Percentiles rank a stretch among this genome's conserved stretches.
Conservation (phyloP, 2,888 invertebrate genomes). For the Lycophotia porphyrea region DNA sequence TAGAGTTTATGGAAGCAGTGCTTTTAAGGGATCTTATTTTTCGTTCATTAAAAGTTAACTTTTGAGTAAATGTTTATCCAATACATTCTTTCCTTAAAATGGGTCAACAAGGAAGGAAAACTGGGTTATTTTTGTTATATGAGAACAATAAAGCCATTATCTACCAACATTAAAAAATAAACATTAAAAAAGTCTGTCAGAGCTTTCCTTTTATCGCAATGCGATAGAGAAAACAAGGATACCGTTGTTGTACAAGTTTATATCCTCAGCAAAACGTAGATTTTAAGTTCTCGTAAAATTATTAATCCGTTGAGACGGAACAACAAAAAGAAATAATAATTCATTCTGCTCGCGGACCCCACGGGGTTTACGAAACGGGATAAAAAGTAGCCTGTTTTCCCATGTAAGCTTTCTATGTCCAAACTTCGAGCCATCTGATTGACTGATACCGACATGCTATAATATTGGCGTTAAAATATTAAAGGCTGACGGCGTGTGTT, state of each 20-base stretch:
- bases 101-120: not conserved
- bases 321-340: slow-evolving; percentile 63
- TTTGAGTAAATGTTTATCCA: not conserved
- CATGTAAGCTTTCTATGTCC: slow-evolving; percentile 38
- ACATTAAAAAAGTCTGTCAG: not conserved
- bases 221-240: slow-evolving; percentile 5
- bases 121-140: not conserved
- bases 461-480: slow-evolving; percentile 32
- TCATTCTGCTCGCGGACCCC: slow-evolving; percentile 50
- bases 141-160: slow-evolving; percentile 3
- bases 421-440: slow-evolving; percentile 38
- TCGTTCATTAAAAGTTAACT: too few species aligned
- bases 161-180: not conserved
- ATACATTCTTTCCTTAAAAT: not conserved
- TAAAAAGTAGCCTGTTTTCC: slow-evolving; percentile 52
- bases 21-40: not conserved
- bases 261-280: slow-evolving; percentile 50
- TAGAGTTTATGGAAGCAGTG: not conserved
- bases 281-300: slow-evolving; percentile 62
- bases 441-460: slow-evolving; percentile 27
- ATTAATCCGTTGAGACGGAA: slow-evolving; percentile 62
- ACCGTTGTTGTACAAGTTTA: slow-evolving; percentile 44
- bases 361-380: slow-evolving; percentile 51
- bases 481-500: slow-evolving; percentile 22
- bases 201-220: slow-evolving; percentile 6